Evolutionary conservation across 2,888 invertebrate genomes (phyloP).

Genomic region (Leucophenga montana): DNA sequence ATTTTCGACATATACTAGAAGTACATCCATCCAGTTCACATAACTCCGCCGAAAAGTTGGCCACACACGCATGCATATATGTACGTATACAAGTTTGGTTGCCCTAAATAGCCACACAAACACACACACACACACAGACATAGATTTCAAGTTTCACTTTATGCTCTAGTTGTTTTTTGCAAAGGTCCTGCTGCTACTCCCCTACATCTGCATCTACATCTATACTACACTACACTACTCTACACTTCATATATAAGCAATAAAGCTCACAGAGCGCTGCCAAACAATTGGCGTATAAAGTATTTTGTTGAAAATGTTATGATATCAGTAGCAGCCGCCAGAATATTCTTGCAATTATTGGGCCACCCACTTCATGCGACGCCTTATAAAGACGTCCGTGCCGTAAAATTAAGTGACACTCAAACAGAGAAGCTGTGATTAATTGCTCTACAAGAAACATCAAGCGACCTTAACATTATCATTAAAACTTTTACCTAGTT

Average conservation of each 20-base stretch:
- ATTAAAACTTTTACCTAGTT: slow-evolving; percentile 53
- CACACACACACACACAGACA: neutral
- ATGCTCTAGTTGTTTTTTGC: too few relatives aligned
- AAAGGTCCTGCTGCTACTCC: too few relatives aligned
- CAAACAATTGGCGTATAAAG: slow-evolving; percentile 59
- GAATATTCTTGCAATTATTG: neutral
- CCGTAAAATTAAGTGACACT: slow-evolving; percentile 62
- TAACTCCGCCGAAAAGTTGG: neutral
- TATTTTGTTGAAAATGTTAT: slow-evolving; percentile 51
- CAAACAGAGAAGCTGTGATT: slow-evolving; percentile 54
- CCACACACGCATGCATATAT: neutral
- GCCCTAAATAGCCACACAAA: neutral
- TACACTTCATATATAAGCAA: neutral
- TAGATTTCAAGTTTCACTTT: too few relatives aligned
- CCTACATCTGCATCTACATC: too few relatives aligned
- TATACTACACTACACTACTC: too few relatives aligned
- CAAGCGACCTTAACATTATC: slow-evolving; percentile 52
- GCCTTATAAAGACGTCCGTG: neutral
- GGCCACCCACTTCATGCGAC: slow-evolving; percentile 32
- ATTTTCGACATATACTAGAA: neutral
- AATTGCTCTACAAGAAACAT: slow-evolving; percentile 51
- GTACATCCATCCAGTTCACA: neutral
- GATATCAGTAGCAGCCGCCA: neutral
- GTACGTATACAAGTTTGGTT: too few relatives aligned
- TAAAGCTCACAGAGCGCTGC: slow-evolving; percentile 35